Evolutionary conservation across 1,140 invertebrate species (phyloP), one percentile per base, ranked within the genome.

Genomic region (Magallana ariakensis): DNA sequence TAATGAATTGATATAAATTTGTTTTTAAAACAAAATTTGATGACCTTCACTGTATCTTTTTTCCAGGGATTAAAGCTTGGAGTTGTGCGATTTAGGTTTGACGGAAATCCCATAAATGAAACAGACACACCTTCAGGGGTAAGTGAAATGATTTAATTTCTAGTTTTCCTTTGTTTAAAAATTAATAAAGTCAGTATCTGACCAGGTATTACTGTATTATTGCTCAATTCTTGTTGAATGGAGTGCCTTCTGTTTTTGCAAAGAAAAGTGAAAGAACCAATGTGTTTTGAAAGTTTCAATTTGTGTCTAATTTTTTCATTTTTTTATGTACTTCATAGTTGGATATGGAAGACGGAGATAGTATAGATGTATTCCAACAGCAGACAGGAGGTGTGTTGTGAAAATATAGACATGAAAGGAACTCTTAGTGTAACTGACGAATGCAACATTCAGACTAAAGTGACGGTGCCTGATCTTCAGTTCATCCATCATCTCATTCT

Each of bases 281-380:
- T 46, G 33, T 46, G 33, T 46, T 46, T 46, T 46, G 5, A 46
- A 46, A 46, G 33, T 46, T 46, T 46, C 33, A 46, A 46, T 46
- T 46, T 46, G 33, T 46, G 33, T 46, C 33, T 46, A 15, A 15
- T 16, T 46, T 84, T 84, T 87, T 26, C 83, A 57, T 84, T 75
- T 93, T 92, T 84, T 46, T 84, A 82, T 87, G 22, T 85, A 57
- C 82, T 75, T 93, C 91, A 84, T 90, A 94, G 94, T 95, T 98
- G 91, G 97, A 98, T 92, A 98, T 99, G 98, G 98, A 98, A 94
- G 98, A 98, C 95, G 97, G 97, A 6, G 98, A 98, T 93, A 98
- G 97, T 91, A 98, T 99, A 95, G 98, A 98, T 95, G 97, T 98
- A 84, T 98, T 98, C 94, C 97, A 98, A 95, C 97, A 98, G 95